Percentiles rank a stretch among this genome's conserved stretches.
Conservation (phyloP, 2,797 vertebrate species). For the Chelmon rostratus region DNA sequence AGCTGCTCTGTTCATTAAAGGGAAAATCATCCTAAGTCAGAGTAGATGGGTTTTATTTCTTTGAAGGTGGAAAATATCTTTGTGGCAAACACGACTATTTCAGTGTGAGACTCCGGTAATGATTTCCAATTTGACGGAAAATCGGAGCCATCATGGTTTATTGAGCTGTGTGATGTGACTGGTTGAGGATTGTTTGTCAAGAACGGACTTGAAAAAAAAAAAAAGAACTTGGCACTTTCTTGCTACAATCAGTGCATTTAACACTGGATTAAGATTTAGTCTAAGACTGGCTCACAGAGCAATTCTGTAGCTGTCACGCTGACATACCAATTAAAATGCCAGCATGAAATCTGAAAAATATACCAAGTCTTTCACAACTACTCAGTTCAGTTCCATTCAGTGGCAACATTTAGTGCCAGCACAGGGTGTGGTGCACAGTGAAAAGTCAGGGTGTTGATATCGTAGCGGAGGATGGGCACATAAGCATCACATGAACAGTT, state of each 20-base stretch:
- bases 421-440: no score
- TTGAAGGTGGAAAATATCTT: not conserved
- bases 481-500: not conserved
- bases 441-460: not conserved
- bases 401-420: not conserved
- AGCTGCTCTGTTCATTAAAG: conserved; percentile 51
- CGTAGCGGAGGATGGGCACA: not conserved
- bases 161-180: not conserved
- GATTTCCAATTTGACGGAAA: conserved; percentile 26
- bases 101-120: conserved; percentile 2
- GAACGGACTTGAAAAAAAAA: not conserved
- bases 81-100: conserved; percentile 11
- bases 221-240: not conserved
- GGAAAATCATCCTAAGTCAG: conserved; percentile 14
- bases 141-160: not conserved
- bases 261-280: conserved; percentile 6
- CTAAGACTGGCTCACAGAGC: not conserved
- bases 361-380: not conserved
- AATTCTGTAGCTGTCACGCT: not conserved
- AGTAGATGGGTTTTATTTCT: conserved; percentile 21
- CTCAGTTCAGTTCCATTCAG: not conserved
- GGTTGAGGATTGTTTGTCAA: conserved; percentile 7
- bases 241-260: not conserved
- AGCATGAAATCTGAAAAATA: not conserved
- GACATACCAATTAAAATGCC: not conserved